These are phyloP conservation scores for Henricia sp. DNA, from an alignment of 53 echinoderm and acorn worm species.

Conservation along the genomic window DNA sequence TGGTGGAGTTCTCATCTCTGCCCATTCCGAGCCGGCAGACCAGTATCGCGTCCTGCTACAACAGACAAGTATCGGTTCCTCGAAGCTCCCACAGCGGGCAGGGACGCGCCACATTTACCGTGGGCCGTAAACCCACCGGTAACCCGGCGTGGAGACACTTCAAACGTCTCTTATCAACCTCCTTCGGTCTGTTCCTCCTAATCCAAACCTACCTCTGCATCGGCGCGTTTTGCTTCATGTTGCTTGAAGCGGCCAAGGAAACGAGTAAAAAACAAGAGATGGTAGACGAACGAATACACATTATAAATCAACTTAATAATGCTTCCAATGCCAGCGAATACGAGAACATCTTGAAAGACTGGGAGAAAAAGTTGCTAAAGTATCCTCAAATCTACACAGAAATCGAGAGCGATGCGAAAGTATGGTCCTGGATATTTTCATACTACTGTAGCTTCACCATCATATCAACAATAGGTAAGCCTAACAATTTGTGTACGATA, in stretches of 20 bases:
- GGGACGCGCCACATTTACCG: background rate
- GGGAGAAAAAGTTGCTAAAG: constrained; percentile 19
- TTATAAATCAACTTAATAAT: background rate
- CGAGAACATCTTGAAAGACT: background rate
- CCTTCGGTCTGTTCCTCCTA: constrained; percentile 75
- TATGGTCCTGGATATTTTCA: constrained; percentile 76
- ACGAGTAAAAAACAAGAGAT: background rate
- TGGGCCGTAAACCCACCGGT: background rate
- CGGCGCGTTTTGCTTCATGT: constrained; percentile 73
- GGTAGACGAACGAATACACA: background rate
- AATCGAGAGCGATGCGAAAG: background rate
- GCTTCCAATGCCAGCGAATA: constrained; percentile 9
- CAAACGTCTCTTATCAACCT: constrained; percentile 63
- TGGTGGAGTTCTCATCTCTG: background rate
- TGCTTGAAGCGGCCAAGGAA: constrained; percentile 60
- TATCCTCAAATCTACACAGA: constrained; percentile 67
- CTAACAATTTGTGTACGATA: too few relatives aligned
- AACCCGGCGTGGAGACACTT: constrained; percentile 49
- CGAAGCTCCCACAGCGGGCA: constrained; percentile 6
- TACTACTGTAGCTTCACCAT: constrained; percentile 81
- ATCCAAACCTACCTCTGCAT: constrained; percentile 72
- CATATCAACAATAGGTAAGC: constrained; percentile 87
- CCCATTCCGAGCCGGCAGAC: background rate
- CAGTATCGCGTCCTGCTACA: background rate
- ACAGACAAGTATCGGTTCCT: background rate